A percentile compares a stretch with the other conserved stretches of the same genome.
These are phyloP conservation scores for Channallabes apus DNA, from an alignment of 2,797 vertebrate genomes.

Conservation along the genomic window DNA sequence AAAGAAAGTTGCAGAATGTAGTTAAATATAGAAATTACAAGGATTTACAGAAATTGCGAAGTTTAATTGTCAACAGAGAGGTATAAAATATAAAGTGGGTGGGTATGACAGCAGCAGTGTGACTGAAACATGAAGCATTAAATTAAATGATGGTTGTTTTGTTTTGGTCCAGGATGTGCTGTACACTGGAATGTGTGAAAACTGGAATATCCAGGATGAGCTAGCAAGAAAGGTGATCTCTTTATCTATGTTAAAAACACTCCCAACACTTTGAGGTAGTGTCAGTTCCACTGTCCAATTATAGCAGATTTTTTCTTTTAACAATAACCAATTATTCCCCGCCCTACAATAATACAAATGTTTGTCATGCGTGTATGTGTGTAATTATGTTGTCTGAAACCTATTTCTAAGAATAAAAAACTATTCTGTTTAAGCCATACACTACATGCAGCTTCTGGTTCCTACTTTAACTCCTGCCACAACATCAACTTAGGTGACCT, in stretches of 20 bases:
- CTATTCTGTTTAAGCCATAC: not conserved
- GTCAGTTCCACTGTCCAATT: not conserved
- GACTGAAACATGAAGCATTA: too few relatives aligned
- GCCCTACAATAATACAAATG: not conserved
- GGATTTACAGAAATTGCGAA: too few relatives aligned
- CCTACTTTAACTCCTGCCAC: not conserved
- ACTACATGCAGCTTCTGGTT: not conserved
- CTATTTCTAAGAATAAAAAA: not conserved
- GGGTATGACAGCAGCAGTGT: too few relatives aligned
- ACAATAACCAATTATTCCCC: too few relatives aligned
- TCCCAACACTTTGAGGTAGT: not conserved
- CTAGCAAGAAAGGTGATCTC: not conserved
- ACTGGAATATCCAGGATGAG: constrained; percentile 9
- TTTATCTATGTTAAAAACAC: not conserved
- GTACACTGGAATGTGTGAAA: constrained; percentile 23
- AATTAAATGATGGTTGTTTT: not conserved
- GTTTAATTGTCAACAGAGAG: too few relatives aligned
- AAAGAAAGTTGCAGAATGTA: too few relatives aligned
- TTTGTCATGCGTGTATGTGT: not conserved
- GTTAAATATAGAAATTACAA: too few relatives aligned
- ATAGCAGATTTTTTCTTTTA: not conserved
- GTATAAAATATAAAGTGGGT: too few relatives aligned
- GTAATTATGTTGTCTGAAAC: too few relatives aligned
- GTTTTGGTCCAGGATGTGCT: not conserved
- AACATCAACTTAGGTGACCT: not conserved